A percentile compares a stretch with the other conserved stretches of the same genome.
phyloP scores from a whole-genome alignment of 2,888 invertebrate genomes.

The Biston stratarius region DNA sequence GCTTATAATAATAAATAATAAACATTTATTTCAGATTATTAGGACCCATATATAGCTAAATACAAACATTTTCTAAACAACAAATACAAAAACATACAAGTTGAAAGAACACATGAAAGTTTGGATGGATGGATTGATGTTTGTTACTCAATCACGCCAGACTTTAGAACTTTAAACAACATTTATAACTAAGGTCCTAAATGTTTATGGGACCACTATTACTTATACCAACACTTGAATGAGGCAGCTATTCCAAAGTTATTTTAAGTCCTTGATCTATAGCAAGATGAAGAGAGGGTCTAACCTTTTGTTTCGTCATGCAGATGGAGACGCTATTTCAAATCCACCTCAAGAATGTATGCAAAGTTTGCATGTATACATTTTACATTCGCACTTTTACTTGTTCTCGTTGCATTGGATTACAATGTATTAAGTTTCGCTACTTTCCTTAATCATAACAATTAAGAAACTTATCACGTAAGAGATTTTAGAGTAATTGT shows the following conservation, averaged over 20 bases:
- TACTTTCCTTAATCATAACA: slow-evolving; percentile 27
- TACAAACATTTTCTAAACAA: no score
- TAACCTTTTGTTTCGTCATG: slow-evolving; percentile 50
- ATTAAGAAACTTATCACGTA: slow-evolving; percentile 14
- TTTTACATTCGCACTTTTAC: slow-evolving; percentile 32
- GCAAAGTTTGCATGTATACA: slow-evolving; percentile 19
- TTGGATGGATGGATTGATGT: no score
- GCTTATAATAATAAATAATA: no score
- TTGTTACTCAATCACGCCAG: no score
- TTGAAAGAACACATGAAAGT: no score
- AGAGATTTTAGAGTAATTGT: background rate
- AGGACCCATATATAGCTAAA: no score
- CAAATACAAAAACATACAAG: no score
- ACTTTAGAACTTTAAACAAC: no score
- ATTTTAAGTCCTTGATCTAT: slow-evolving; percentile 70
- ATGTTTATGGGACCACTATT: no score
- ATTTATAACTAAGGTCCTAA: no score
- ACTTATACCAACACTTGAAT: slow-evolving; percentile 27
- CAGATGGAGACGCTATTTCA: slow-evolving; percentile 45
- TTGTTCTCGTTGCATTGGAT: slow-evolving; percentile 26
- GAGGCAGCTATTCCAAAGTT: slow-evolving; percentile 5
- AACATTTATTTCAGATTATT: no score
- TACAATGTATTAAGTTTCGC: slow-evolving; percentile 30
- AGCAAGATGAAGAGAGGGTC: slow-evolving; percentile 43
- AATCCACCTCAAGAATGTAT: slow-evolving; percentile 43